A percentile compares a stretch with the other conserved stretches of the same genome.
These are phyloP conservation scores for Aepyceros melampus DNA, from an alignment of 2,113 vertebrate genomes.

Conservation along the genomic window DNA sequence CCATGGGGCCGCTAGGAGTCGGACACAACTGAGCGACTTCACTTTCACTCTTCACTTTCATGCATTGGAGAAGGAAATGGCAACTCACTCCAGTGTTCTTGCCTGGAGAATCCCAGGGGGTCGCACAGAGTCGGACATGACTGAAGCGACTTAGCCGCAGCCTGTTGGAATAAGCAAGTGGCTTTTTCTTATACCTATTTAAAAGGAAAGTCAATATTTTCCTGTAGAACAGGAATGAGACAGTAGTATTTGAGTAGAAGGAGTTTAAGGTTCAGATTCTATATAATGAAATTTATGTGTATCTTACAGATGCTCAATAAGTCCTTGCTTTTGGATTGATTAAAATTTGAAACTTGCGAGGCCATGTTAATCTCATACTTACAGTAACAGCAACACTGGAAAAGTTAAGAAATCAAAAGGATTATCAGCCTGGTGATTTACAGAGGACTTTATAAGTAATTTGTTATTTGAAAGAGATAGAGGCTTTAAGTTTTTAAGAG, in stretches of 20 bases:
- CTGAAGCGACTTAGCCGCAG: no score
- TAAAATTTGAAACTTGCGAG: conserved; percentile 5
- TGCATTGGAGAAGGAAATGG: no score
- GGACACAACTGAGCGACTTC: no score
- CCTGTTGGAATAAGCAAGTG: neutral
- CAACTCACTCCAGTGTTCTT: no score
- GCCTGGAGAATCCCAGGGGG: no score
- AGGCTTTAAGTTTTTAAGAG: neutral
- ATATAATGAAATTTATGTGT: neutral
- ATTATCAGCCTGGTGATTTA: neutral
- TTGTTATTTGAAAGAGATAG: neutral
- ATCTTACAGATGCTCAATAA: neutral
- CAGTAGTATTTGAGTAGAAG: neutral
- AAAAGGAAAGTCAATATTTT: neutral
- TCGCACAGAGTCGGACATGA: no score
- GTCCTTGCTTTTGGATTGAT: neutral
- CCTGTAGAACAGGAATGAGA: neutral
- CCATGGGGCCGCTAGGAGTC: no score
- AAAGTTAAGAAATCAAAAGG: conserved; percentile 8
- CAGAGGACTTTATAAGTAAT: neutral
- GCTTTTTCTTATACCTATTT: neutral
- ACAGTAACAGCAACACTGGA: neutral
- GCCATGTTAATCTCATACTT: neutral
- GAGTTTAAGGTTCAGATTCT: neutral
- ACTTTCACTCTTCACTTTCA: no score